Evolutionary conservation across 2,113 vertebrate species (phyloP).

Genomic region (Paradoxurus hermaphroditus): DNA sequence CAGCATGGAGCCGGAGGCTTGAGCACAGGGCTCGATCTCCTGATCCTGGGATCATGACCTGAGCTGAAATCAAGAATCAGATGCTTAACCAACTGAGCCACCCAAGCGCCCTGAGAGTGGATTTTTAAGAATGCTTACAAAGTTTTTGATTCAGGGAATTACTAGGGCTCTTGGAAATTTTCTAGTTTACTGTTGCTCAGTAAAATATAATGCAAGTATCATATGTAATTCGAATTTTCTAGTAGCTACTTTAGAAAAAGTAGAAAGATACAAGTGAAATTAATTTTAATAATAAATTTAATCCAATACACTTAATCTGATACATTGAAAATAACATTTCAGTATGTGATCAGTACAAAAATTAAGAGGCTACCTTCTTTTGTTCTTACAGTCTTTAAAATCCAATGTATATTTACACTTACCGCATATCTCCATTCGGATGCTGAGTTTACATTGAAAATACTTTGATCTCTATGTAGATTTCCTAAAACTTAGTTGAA

Average conservation of each 20-base stretch:
- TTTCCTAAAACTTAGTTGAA: slow-evolving; percentile 17
- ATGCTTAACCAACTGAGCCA: no score
- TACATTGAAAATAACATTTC: background rate
- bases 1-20: no score
- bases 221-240: background rate
- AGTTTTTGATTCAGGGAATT: background rate
- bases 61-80: no score
- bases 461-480: slow-evolving; percentile 4
- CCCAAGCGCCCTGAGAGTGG: no score
- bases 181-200: background rate
- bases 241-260: background rate
- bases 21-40: no score
- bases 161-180: background rate
- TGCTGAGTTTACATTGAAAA: background rate
- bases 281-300: background rate
- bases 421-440: background rate
- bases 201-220: background rate
- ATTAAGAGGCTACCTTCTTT: background rate
- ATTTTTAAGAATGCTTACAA: background rate
- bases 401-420: background rate
- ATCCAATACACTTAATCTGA: background rate
- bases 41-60: no score
- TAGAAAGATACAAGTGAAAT: background rate
- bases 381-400: background rate
- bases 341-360: background rate